Base-by-base conservation (phyloP, 2,888 invertebrate species). In the Ommatoiulus sabulosus region DNA sequence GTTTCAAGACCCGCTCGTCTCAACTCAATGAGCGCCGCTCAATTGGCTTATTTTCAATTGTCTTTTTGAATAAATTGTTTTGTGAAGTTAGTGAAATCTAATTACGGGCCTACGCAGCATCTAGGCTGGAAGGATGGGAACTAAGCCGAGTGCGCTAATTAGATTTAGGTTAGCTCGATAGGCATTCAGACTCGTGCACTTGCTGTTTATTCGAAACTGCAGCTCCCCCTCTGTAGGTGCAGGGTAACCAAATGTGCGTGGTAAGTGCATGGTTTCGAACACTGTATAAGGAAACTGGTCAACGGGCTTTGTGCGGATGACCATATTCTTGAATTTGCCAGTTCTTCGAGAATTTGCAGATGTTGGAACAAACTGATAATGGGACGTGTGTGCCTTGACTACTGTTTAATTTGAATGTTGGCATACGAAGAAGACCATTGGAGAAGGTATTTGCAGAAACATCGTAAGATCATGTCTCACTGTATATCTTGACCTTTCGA, bases 51-150 rank as follows among this genome's bases (percentile, higher is more conserved):
- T 24, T 72, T 24, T 72, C 24, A 72, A 72, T 72, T 72, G 24
- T 72, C 72, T 72, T 72, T 72, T 72, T 72, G 72, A 72, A 72
- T 72, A 72, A 72, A 72, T 72, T 72, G 72, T 72, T 72, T 72
- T 72, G 72, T 72, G 4, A 72, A 72, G 24, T 72, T 72, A 72
- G 72, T 72, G 72, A 72, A 72, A 72, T 72, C 72, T 72, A 72
- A 72, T 72, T 72, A 72, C 24, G 72, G 24, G 6, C 4, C 57
- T 48, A n/a, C n/a, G n/a, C n/a, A n/a, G n/a, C n/a, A n/a, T n/a
- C n/a, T n/a, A n/a, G n/a, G 48, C 7, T 48, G 48, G 48, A 48
- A 48, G 24, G 24, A 0, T 4, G 63, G 63, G 20, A 63, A 15
- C 15, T 52, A 52, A 52, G 15, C 15, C 20, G 63, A 72, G 1